Evolutionary conservation across 2,113 vertebrate genomes (phyloP), one percentile per base, ranked within the genome.

Genomic region (Setophaga kirtlandii): DNA sequence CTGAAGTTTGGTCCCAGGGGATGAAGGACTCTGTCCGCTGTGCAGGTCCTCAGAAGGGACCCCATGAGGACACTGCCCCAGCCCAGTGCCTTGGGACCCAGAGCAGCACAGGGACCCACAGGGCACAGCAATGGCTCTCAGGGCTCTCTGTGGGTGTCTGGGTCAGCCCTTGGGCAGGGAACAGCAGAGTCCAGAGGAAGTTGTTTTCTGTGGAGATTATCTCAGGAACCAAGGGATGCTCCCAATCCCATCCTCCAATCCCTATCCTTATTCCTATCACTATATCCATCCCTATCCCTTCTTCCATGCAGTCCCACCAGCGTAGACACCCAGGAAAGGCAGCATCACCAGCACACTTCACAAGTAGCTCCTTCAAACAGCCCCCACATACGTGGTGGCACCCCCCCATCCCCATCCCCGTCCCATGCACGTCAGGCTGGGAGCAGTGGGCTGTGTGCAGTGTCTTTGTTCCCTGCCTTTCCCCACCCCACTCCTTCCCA

Each of bases 101-200:
- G 71, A 73, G 53, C 79, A 68, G 47, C 37, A 12, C 56, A 28
- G 67, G 49, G 58, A 86, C 37, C 25, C 47, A 55, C 41, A 52
- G 53, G 37, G 15, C 22, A 60, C 2, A 3, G 5, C 1, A 2
- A 4, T 9, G 42, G 12, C 20, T 55, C 47, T 41, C 0, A 0
- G 52, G 10, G 46, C 25, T 67, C 10, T 6, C 30, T 42, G 4
- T 17, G 27, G 4, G 15, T 58, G 25, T 39, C 59, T 39, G 19
- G 19, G 3, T 50, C 67, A 71, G 28, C 22, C 6, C n/a, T n/a
- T 53, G 31, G n/a, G 23, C 18, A 71, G 21, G 65, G 56, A 90
- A 39, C 15, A 55, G 47, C 8, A 8, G 35, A 18, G 3, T 52
- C 52, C 65, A 68, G 39, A 71, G 31, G 17, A 69, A 35, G 21